phyloP scores from a whole-genome alignment of 2,113 vertebrate species.

The Nycticryphes semicollaris region DNA sequence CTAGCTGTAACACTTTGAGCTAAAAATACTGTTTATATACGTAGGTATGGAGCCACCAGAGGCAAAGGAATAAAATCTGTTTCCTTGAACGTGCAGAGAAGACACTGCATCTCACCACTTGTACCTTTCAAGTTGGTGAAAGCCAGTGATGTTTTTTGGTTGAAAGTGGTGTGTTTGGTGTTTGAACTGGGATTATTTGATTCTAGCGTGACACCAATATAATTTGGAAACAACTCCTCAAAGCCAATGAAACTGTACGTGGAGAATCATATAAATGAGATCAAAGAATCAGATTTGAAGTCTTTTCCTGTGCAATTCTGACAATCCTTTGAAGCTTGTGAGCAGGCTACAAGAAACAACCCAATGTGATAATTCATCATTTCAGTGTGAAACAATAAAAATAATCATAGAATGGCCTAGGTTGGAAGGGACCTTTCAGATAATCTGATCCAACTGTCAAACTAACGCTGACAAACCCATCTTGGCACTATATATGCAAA shows the following conservation, averaged over 20 bases:
- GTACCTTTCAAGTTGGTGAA: neutral
- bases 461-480: too few species aligned
- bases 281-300: neutral
- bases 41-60: neutral
- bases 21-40: neutral
- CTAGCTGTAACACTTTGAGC: neutral
- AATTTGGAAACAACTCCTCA: neutral
- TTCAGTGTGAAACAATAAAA: neutral
- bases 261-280: neutral
- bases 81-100: neutral
- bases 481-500: too few species aligned
- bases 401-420: neutral
- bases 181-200: neutral
- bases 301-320: neutral
- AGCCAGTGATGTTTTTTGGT: neutral
- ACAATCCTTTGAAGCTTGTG: neutral
- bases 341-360: neutral
- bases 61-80: neutral
- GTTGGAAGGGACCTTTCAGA: too few species aligned
- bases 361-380: neutral
- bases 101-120: neutral
- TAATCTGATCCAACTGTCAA: too few species aligned
- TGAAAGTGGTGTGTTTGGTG: neutral
- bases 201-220: neutral
- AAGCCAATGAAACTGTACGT: neutral